Evolutionary conservation across 2,113 vertebrate species (phyloP), one percentile per base, ranked within the genome.

Genomic region (Sphaerodactylus townsendi): DNA sequence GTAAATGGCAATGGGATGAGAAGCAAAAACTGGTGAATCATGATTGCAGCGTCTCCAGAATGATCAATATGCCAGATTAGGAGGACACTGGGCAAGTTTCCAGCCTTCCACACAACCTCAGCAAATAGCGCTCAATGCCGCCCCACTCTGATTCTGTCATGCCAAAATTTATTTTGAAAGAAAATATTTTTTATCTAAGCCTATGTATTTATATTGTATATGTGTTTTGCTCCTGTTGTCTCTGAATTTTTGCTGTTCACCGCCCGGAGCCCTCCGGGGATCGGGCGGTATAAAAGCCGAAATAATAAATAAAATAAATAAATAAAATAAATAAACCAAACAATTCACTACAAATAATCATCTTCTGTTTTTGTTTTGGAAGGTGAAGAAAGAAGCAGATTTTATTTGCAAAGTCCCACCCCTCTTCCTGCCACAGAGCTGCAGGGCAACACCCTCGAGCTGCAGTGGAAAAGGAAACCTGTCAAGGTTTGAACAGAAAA

Each of bases 1-100:
- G 68, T 81, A 76, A 81, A 81, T 78, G 33, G 64, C 74, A 86
- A 82, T 66, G 46, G 66, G 66, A 33, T 86, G 53, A 86, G 78
- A 78, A 74, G 83, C 77, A 53, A 82, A 46, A 44, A 50, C 21
- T 14, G 39, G 35, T 69, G 72, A 78, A 71, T 86, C 69, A 78
- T 77, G 23, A 8, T 64, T 66, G 56, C 33, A 78, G 73, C 25
- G 28, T 71, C 28, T 65, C 66, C 75, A 73, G 56, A n/a, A 46
- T 77, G 53, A 77, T 82, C 85, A 78, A 66, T 83, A 65, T 72
- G 30, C 56, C 68, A 82, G 15, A 64, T 53, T 37, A 44, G 44
- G 33, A 6, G n/a, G 79, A 72, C 56, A 73, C 66, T 71, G 80
- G 30, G 25, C 79, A 46, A 53, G 35, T 35, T 66, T 3, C 35